Percentiles rank a stretch among this genome's conserved stretches.
Evolutionary conservation across 1,140 invertebrate species (phyloP).

Genomic region (Sitophilus oryzae): DNA sequence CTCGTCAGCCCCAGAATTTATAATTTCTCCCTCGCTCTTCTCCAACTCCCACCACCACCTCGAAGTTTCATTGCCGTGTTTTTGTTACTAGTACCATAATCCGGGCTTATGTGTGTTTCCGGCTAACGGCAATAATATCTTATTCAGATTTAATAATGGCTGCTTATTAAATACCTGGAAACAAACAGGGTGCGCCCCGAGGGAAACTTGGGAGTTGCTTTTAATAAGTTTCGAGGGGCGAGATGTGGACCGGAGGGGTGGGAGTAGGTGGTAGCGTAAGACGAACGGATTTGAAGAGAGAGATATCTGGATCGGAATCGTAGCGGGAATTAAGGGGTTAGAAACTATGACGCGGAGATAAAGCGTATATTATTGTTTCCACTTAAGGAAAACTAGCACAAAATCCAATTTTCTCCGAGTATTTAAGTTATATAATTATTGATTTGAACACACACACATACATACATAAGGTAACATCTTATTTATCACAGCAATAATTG

Average conservation of each 20-base stretch:
- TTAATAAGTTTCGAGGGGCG: background rate
- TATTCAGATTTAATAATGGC: slow-evolving; percentile 20
- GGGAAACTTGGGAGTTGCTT: background rate
- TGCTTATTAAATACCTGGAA: slow-evolving; percentile 13
- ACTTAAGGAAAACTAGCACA: too few species aligned
- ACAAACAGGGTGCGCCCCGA: background rate
- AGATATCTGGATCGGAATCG: too few species aligned
- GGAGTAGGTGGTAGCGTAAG: too few species aligned
- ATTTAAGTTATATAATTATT: too few species aligned
- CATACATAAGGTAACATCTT: too few species aligned
- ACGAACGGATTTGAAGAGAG: too few species aligned
- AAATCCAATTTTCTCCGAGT: too few species aligned
- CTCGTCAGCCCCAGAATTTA: slow-evolving; percentile 20
- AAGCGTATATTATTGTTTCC: too few species aligned
- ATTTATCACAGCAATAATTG: too few species aligned
- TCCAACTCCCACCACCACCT: too few species aligned
- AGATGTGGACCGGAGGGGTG: background rate
- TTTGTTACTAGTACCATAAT: slow-evolving; percentile 23
- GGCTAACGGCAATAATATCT: slow-evolving; percentile 10
- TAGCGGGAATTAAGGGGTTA: background rate
- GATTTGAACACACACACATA: too few species aligned
- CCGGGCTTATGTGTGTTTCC: slow-evolving; percentile 19
- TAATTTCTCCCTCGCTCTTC: slow-evolving; percentile 22
- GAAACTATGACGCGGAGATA: too few species aligned
- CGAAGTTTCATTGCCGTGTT: slow-evolving; percentile 22